Percentiles rank a stretch among this genome's conserved stretches.
Conservation (phyloP, 2,888 invertebrate genomes). For the Nomada lathburiana region DNA sequence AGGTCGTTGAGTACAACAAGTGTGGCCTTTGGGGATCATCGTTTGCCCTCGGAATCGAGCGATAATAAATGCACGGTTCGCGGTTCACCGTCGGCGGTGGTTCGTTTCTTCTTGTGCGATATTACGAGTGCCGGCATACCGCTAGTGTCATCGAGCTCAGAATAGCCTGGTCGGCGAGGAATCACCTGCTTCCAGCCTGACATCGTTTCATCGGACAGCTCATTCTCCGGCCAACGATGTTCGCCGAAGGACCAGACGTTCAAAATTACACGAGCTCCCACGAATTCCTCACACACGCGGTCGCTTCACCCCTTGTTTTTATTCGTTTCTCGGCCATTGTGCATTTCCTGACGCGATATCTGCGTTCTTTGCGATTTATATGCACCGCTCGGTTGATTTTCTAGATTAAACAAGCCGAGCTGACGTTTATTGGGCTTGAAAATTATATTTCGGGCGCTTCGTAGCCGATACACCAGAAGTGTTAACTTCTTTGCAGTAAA, state of each 20-base stretch:
- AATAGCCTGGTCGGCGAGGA: conserved; percentile 59
- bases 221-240: neutral
- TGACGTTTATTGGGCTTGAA: too few species aligned
- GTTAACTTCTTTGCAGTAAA: neutral
- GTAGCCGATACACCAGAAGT: too few species aligned
- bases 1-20: conserved; percentile 50
- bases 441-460: too few species aligned
- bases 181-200: conserved; percentile 58
- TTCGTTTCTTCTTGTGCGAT: conserved; percentile 24
- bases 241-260: too few species aligned
- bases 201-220: conserved; percentile 52
- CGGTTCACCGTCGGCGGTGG: conserved; percentile 1
- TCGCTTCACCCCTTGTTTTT: too few species aligned
- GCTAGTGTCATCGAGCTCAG: conserved; percentile 70
- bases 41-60: conserved; percentile 48
- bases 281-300: too few species aligned
- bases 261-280: too few species aligned
- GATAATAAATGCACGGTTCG: conserved; percentile 49
- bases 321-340: too few species aligned
- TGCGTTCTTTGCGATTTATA: too few species aligned
- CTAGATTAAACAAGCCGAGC: too few species aligned
- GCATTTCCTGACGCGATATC: too few species aligned
- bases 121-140: conserved; percentile 68
- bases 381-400: too few species aligned
- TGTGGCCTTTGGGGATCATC: conserved; percentile 51